Percentiles rank a stretch among this genome's conserved stretches.
phyloP scores from a whole-genome alignment of 2,797 vertebrate genomes.

The Dermochelys coriacea region DNA sequence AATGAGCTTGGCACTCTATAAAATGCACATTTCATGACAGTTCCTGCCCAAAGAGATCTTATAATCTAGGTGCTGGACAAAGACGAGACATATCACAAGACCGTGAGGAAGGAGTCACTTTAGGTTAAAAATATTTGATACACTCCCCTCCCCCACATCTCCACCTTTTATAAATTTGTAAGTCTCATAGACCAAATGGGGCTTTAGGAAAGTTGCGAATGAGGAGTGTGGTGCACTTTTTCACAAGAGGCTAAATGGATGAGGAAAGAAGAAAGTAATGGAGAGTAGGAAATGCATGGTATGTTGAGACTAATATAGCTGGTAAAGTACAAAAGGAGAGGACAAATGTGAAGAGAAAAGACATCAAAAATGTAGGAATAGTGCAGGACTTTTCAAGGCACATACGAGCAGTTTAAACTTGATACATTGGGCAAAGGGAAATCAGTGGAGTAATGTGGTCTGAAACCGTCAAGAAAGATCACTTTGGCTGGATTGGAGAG shows the following conservation, averaged over 20 bases:
- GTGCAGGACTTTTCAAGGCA: neutral
- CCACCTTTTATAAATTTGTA: neutral
- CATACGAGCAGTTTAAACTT: neutral
- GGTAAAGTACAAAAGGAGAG: constrained; percentile 28
- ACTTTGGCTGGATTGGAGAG: neutral
- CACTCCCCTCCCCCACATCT: fast-evolving
- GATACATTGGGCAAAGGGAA: neutral
- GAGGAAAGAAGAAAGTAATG: neutral
- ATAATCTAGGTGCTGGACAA: neutral
- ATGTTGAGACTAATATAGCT: neutral
- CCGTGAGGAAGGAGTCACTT: neutral
- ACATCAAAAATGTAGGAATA: neutral
- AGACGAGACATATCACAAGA: neutral
- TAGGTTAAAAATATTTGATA: neutral
- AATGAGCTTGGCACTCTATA: neutral
- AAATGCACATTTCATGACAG: neutral
- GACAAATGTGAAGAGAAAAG: constrained; percentile 1
- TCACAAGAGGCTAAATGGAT: neutral
- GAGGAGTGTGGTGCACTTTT: constrained; percentile 10
- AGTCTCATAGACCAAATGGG: neutral
- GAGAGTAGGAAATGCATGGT: neutral
- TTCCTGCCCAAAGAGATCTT: neutral
- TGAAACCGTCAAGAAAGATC: neutral
- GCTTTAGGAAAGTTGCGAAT: neutral
- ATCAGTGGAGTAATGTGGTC: neutral